Evolutionary conservation across 2,888 invertebrate genomes (phyloP).

Genomic region (Papilio elwesi): DNA sequence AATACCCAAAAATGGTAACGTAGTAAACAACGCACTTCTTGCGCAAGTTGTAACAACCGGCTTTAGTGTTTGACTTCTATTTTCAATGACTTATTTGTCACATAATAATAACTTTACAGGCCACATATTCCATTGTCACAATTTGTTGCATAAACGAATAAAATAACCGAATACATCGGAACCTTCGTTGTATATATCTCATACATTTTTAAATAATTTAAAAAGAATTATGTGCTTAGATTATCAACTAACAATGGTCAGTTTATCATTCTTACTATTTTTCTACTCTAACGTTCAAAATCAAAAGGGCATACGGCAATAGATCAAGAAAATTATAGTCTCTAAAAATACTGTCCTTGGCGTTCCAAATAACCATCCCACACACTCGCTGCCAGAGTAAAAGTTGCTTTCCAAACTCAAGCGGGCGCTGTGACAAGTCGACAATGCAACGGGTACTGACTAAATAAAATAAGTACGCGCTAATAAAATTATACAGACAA

Average conservation of each 20-base stretch:
- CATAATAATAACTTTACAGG: constrained; percentile 26
- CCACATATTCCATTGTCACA: constrained; percentile 30
- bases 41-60: constrained; percentile 21
- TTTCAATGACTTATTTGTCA: constrained; percentile 25
- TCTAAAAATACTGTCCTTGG: constrained; percentile 63
- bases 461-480: constrained; percentile 38
- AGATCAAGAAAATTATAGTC: constrained; percentile 66
- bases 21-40: constrained; percentile 13
- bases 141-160: constrained; percentile 35
- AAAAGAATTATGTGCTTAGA: constrained; percentile 35
- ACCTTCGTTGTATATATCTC: constrained; percentile 7
- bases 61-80: constrained; percentile 12
- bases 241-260: constrained; percentile 36
- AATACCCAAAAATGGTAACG: constrained; percentile 27
- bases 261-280: constrained; percentile 37
- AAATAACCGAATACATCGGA: constrained; percentile 27
- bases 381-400: constrained; percentile 61
- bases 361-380: constrained; percentile 70
- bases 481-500: constrained; percentile 9
- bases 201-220: constrained; percentile 30
- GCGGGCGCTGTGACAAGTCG: constrained; percentile 64
- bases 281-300: constrained; percentile 41
- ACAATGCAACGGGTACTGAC: constrained; percentile 54
- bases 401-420: constrained; percentile 76
- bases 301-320: constrained; percentile 53